Evolutionary conservation across 2,797 vertebrate species (phyloP).

Genomic region (Rhinichthys osculus): DNA sequence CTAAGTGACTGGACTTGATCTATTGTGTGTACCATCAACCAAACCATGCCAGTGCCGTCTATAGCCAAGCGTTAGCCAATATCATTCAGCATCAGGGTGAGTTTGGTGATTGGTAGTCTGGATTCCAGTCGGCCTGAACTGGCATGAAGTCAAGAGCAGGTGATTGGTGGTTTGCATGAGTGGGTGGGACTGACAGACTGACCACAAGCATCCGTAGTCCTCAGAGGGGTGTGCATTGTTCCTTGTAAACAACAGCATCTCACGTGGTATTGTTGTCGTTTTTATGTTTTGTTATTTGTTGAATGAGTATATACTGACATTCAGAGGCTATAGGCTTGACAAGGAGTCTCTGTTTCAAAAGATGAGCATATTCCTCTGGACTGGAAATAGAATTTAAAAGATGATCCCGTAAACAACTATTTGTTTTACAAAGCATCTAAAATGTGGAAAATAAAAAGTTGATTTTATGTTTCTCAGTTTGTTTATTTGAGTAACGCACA

Average conservation of each 20-base stretch:
- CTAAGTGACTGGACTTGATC: background rate
- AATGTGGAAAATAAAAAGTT: background rate
- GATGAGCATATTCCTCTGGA: background rate
- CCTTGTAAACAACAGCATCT: conserved; percentile 32
- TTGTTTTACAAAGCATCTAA: background rate
- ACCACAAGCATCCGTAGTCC: conserved; percentile 31
- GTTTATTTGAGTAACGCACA: background rate
- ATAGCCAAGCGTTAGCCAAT: background rate
- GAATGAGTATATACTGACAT: background rate
- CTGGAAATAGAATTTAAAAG: background rate
- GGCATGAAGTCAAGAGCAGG: background rate
- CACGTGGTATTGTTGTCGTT: conserved; percentile 18
- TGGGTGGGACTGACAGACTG: conserved; percentile 26
- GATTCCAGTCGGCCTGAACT: conserved; percentile 9
- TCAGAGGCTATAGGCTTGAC: background rate
- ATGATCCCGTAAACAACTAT: background rate
- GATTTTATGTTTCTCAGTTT: background rate
- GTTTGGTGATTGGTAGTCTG: conserved; percentile 27
- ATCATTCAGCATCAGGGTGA: conserved; percentile 9
- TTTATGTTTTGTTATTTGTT: background rate
- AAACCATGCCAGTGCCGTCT: background rate
- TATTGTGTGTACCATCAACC: conserved; percentile 26
- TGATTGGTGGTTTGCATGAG: conserved; percentile 35
- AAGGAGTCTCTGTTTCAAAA: background rate
- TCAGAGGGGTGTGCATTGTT: conserved; percentile 20